Evolutionary conservation across 2,888 invertebrate species (phyloP).

Genomic region (Scelioninae gen. 1): DNA sequence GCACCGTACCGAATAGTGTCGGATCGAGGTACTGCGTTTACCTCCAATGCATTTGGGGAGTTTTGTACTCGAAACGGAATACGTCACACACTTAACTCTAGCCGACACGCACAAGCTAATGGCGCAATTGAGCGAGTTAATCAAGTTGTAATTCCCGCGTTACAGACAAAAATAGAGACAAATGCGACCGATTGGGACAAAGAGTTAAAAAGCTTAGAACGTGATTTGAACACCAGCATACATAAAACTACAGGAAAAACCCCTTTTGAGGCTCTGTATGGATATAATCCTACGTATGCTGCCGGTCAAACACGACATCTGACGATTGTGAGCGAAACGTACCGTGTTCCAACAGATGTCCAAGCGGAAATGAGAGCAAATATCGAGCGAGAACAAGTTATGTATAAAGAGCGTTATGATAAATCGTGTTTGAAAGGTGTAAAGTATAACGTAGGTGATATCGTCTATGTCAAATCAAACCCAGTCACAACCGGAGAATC

Average conservation of each 20-base stretch:
- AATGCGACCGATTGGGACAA: not conserved
- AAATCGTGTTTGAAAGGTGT: not conserved
- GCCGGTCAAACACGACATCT: not conserved
- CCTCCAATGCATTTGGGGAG: not conserved
- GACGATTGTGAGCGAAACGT: not conserved
- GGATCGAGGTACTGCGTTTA: conserved; percentile 1
- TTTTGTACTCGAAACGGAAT: not conserved
- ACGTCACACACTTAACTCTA: not conserved
- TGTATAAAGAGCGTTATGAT: not conserved
- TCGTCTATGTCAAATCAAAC: not conserved
- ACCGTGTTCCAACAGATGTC: not conserved
- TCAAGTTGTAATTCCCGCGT: not conserved
- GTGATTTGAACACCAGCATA: not conserved
- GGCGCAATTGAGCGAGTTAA: not conserved
- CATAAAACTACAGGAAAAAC: conserved; percentile 1
- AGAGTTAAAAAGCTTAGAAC: not conserved
- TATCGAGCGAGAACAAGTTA: not conserved
- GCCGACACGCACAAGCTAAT: conserved; percentile 2
- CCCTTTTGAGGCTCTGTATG: not conserved
- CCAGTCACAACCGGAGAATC: not conserved
- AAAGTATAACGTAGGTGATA: not conserved
- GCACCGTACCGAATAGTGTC: not conserved
- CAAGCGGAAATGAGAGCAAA: not conserved
- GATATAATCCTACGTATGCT: not conserved
- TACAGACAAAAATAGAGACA: not conserved